Evolutionary conservation across 2,888 invertebrate genomes (phyloP).

Genomic region (Eulithis testata): DNA sequence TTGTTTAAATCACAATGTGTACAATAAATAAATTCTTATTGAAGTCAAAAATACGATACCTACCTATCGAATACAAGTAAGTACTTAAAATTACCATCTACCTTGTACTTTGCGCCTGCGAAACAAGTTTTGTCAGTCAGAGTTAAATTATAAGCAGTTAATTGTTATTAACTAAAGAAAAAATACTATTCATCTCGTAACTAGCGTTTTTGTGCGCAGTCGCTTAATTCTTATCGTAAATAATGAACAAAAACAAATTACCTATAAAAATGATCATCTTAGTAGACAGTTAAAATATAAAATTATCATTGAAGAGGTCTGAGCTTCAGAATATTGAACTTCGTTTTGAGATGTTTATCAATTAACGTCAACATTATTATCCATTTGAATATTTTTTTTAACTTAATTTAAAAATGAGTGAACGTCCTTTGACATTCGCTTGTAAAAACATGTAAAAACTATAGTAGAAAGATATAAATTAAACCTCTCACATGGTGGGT

Average conservation of each 20-base stretch:
- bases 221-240: slow-evolving; percentile 37
- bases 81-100: slow-evolving; percentile 12
- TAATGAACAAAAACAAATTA: slow-evolving; percentile 29
- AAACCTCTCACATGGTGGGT: slow-evolving; percentile 6
- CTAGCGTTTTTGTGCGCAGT: slow-evolving; percentile 36
- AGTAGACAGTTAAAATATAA: not conserved
- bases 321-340: no score
- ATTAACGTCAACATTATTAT: no score
- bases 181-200: slow-evolving; percentile 36
- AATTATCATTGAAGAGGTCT: no score
- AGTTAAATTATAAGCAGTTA: slow-evolving; percentile 33
- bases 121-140: slow-evolving; percentile 34
- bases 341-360: no score
- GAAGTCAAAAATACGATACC: not conserved
- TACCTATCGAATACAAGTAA: slow-evolving; percentile 7
- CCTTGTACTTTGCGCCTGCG: slow-evolving; percentile 41
- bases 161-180: slow-evolving; percentile 32
- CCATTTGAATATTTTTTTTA: no score
- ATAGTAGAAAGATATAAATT: not conserved
- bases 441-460: no score
- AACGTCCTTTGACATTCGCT: no score
- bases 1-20: no score
- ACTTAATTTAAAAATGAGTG: no score
- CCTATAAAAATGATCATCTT: not conserved
- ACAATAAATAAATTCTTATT: no score